Evolutionary conservation across 2,797 vertebrate genomes (phyloP), one percentile per base, ranked within the genome.

Genomic region (Taenioides sp.): DNA sequence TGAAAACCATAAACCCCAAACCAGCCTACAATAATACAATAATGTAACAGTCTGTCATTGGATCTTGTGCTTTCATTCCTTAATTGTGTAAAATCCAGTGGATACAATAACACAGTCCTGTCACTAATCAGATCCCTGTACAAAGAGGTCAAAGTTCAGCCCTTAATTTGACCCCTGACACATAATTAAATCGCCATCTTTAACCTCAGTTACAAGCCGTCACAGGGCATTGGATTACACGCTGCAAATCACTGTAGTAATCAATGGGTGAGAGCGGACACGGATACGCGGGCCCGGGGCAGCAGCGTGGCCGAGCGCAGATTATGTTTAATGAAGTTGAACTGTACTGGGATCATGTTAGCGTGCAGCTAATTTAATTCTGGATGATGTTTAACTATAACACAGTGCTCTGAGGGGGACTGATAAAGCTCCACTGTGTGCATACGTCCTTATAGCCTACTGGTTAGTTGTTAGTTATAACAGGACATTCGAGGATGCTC

Each of bases 181-280:
- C 86, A 91, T 93, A 92, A 94, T 92, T 92, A 94, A 93, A 94
- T 92, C 84, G 89, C 87, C 89, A 91, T 92, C 86, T 92, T 93
- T 94, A 95, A 94, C 93, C 91, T 92, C 91, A 78, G 88, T 92
- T 92, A 92, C 86, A 85, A 77, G 80, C 86, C 86, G 92, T 92
- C 92, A 93, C 81, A 70, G 74, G 67, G 80, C 91, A 91, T 92
- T 68, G 85, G 81, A 91, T 91, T 90, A 87, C 79, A 68, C 71
- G 80, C 80, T 76, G 80, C 91, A 93, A 93, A 92, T 92, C 88
- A 89, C 80, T 81, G 81, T 65, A 17, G 71, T 73, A 80, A 91
- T 93, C 91, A 91, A 92, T 92, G 84, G 61, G 52, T 34, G 74
- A 7, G 68, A 43, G 57, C 22, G 66, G 68, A 71, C 27, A 54